Base-by-base conservation (phyloP, 2,888 invertebrate species). In the Congeria kusceri region DNA sequence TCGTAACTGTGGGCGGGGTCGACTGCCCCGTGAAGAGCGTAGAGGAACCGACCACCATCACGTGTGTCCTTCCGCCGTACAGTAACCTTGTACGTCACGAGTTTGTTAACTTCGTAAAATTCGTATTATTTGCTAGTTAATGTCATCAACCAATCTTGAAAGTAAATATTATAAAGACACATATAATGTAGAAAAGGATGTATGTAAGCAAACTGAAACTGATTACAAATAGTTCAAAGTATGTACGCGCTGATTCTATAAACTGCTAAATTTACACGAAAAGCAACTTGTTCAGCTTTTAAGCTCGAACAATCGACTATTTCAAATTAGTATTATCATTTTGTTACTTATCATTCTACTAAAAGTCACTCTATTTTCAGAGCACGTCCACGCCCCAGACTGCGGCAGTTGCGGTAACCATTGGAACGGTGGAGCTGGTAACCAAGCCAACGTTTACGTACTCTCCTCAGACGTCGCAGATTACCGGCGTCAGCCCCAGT, bases 381-480 rank as follows among this genome's bases (percentile, higher is more conserved):
- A 56, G 29, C 11, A 29, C 15, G 0, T 57, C 57, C 11, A 63
- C 20, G n/a, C 57, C 71, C 28, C 46, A 63, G 29, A 32, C 20
- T 29, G 78, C 65, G 0, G 18, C 15, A 29, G 78, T 78, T 18
- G 46, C 13, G 15, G 68, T 77, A 11, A 44, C 25, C 28, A n/a
- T 44, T 0, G 59, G 29, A 29, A 27, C 28, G 1, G 18, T 2
- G 0, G n/a, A 23, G 9, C 56, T 63, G 63, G 3, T 53, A 1
- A 39, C 69, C 23, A 59, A 67, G 2, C 7, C 46, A 3, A 2
- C 57, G 11, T 79, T 71, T 27, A 63, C 62, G 9, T 80, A 80
- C 64, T 28, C 29, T 0, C 23, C 18, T 18, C 15, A 32, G 9
- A 56, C 47, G 4, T 56, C 71, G 2, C 4, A 27, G n/a, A 73